phyloP scores from a whole-genome alignment of 2,797 vertebrate genomes.

The Tadarida brasiliensis region DNA sequence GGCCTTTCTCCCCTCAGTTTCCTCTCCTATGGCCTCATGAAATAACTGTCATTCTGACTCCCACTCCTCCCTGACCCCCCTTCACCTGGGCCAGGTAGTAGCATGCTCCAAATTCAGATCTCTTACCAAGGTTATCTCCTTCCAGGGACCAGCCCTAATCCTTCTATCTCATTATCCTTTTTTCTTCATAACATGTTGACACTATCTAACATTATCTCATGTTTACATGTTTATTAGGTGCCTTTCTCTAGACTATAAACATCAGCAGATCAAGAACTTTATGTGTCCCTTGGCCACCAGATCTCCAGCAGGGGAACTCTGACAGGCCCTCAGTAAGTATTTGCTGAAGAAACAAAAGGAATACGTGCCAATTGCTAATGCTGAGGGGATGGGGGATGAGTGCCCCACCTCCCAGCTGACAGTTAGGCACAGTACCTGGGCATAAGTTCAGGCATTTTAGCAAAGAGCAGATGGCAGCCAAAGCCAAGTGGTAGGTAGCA shows the following conservation, averaged over 20 bases:
- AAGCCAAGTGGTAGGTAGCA: not conserved
- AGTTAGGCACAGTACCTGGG: not conserved
- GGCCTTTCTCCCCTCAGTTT: no score
- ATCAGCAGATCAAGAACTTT: not conserved
- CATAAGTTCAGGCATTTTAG: not conserved
- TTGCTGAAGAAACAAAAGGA: not conserved
- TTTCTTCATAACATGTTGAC: not conserved
- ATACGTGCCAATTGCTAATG: no score
- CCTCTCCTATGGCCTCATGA: not conserved
- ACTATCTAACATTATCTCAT: not conserved
- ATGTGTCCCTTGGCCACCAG: not conserved
- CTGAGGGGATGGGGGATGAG: no score
- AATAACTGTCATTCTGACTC: not conserved
- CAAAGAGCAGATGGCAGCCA: not conserved
- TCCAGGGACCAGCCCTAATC: not conserved
- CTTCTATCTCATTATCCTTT: not conserved
- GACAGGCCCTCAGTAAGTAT: not conserved
- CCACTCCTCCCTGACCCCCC: not conserved
- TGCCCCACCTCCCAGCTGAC: not conserved
- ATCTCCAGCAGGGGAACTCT: not conserved
- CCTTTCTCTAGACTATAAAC: constrained; percentile 19
- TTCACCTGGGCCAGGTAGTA: not conserved
- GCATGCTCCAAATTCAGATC: not conserved
- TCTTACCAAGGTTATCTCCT: not conserved
- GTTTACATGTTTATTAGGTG: not conserved